Base-by-base conservation (phyloP, 2,797 vertebrate genomes). In the Trachops cirrhosus region DNA sequence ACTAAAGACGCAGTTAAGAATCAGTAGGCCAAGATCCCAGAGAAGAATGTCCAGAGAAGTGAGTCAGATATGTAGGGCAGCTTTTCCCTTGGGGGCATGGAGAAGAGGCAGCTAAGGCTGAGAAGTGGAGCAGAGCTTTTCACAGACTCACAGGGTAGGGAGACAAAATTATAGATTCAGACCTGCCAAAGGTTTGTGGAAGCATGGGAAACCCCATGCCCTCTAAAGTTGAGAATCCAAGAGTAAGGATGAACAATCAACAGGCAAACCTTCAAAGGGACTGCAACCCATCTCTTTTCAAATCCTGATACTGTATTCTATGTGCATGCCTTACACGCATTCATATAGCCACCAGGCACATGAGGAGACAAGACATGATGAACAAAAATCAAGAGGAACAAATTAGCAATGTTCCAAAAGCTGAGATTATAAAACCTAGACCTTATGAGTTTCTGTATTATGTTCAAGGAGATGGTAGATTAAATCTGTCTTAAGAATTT, bases 41-140 rank as follows among this genome's bases (percentile, higher is more conserved):
- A 57, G 21, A 93, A 94, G 22, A 86, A 6, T 37, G 57, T 22
- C 50, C 70, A 59, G 16, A 91, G 62, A 94, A 80, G 41, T n/a
- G 21, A 94, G 48, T 73, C 74, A 86, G 37, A 37, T 73, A 70
- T n/a, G 4, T 77, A 26, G n/a, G 32, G 57, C 34, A 95, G 75
- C 57, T 90, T 77, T 64, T 82, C 44, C 78, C 86, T 71, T 44
- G 32, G 11, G 70, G 22, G 37, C 39, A 87, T 64, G 29, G 34
- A 92, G 48, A 89, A 86, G 32, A 44, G 16, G 48, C 6, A 92
- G 9, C 7, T 79, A 39, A 88, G 41, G 77, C 24, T 94, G 24
- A 83, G 41, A 96, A 79, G 15, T 39, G 21, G 44, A 95, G 46
- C 21, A 95, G 48, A 67, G 57, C 12, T 91, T 94, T 82, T 79